Evolutionary conservation across 2,797 vertebrate species (phyloP).

Genomic region (Linurgus olivaceus): DNA sequence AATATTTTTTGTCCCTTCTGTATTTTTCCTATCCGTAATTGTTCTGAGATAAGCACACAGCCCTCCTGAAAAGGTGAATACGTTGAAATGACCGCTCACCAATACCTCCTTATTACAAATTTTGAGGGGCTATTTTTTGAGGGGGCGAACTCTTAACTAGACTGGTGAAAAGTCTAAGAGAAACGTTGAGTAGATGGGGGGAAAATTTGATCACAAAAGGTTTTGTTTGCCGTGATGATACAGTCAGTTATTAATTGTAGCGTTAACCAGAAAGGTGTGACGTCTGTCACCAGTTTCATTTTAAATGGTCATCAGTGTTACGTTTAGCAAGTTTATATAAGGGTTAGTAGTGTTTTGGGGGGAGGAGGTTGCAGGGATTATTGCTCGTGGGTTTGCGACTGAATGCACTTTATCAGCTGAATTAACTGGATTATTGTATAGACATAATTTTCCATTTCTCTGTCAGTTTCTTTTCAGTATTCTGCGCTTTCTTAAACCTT

Average conservation of each 20-base stretch:
- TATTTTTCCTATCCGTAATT: conserved; percentile 38
- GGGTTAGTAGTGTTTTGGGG: conserved; percentile 58
- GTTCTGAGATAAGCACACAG: background rate
- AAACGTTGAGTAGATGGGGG: background rate
- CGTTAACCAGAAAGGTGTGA: conserved; percentile 47
- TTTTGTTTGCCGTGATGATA: conserved; percentile 57
- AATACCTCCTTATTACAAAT: conserved; percentile 48
- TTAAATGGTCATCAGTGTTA: conserved; percentile 68
- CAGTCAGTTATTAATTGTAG: conserved; percentile 53
- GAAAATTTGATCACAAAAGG: conserved; percentile 24
- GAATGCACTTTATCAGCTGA: background rate
- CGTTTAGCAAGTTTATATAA: conserved; percentile 71
- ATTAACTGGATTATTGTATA: background rate
- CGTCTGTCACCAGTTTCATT: conserved; percentile 57
- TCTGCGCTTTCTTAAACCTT: conserved; percentile 27
- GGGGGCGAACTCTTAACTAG: background rate
- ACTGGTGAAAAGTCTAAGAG: background rate
- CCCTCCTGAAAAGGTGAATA: conserved; percentile 12
- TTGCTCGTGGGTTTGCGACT: background rate
- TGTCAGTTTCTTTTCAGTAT: conserved; percentile 14
- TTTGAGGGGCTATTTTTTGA: conserved; percentile 58
- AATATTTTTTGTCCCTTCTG: conserved; percentile 6
- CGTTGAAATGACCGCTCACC: conserved; percentile 10
- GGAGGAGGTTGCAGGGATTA: conserved; percentile 19
- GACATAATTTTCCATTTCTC: conserved; percentile 45